phyloP scores from a whole-genome alignment of 2,888 invertebrate genomes.

The Tenthredo mesomela region DNA sequence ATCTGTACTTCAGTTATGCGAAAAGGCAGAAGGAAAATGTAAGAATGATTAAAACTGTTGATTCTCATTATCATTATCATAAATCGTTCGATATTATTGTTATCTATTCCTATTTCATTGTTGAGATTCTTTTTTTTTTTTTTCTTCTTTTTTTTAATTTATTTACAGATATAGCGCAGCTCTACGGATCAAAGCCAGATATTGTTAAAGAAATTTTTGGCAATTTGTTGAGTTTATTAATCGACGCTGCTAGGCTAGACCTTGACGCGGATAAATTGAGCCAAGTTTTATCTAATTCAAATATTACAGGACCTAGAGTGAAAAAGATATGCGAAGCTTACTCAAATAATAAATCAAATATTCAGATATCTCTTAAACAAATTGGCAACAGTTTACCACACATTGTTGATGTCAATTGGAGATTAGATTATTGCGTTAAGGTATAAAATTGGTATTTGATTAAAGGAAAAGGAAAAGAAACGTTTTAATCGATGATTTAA shows the following conservation, averaged over 20 bases:
- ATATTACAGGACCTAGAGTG: slow-evolving; percentile 64
- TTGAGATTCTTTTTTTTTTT: no score
- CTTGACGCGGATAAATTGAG: slow-evolving; percentile 66
- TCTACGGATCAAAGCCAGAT: slow-evolving; percentile 67
- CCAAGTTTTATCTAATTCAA: slow-evolving; percentile 62
- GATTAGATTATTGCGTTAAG: slow-evolving; percentile 74
- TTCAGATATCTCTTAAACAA: slow-evolving; percentile 68
- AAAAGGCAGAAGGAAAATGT: slow-evolving; percentile 66
- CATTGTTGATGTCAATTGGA: slow-evolving; percentile 75
- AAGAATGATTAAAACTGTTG: slow-evolving; percentile 49
- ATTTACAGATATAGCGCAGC: slow-evolving; percentile 65
- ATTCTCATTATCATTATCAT: background rate
- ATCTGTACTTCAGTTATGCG: slow-evolving; percentile 61
- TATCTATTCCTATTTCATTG: background rate
- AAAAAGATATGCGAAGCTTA: slow-evolving; percentile 69
- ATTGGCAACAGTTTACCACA: slow-evolving; percentile 71
- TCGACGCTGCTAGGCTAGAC: slow-evolving; percentile 71
- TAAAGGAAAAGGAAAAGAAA: slow-evolving; percentile 12
- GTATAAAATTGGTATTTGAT: slow-evolving; percentile 61
- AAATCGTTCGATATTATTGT: background rate
- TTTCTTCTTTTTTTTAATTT: background rate
- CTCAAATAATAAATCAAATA: slow-evolving; percentile 62
- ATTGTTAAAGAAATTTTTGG: slow-evolving; percentile 68
- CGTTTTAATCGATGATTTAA: background rate
- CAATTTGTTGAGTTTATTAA: slow-evolving; percentile 68